These are phyloP conservation scores for Casuarius casuarius DNA, from an alignment of 2,113 vertebrate genomes.

Conservation along the genomic window DNA sequence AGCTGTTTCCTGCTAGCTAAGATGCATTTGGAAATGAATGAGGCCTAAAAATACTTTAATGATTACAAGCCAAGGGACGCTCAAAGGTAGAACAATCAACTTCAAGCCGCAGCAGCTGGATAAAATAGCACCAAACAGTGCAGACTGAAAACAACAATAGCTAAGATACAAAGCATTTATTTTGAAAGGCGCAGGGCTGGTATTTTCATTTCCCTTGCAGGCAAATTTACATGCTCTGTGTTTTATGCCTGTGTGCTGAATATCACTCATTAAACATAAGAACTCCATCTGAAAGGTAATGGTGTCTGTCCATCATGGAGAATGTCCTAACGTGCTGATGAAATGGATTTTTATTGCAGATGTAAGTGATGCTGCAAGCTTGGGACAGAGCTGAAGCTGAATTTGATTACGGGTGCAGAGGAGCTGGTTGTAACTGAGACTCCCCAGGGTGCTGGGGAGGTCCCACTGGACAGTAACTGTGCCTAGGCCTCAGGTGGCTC, in stretches of 20 bases:
- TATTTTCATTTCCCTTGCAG: neutral
- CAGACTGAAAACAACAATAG: neutral
- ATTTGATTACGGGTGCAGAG: conserved; percentile 10
- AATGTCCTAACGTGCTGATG: neutral
- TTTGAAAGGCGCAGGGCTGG: neutral
- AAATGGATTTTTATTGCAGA: conserved; percentile 46
- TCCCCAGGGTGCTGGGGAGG: neutral
- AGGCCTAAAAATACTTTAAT: neutral
- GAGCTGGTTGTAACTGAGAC: neutral
- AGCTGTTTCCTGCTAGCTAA: neutral
- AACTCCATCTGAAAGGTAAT: conserved; percentile 19
- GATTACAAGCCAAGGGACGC: neutral
- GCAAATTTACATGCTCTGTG: neutral
- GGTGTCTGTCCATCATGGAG: neutral
- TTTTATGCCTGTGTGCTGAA: neutral
- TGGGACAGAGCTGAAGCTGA: conserved; percentile 22
- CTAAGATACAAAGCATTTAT: neutral
- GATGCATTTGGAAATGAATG: neutral
- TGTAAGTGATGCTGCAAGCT: neutral
- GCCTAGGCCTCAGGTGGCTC: conserved; percentile 69
- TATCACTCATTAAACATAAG: neutral
- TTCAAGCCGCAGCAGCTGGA: neutral
- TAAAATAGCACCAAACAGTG: neutral
- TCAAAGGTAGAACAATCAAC: neutral
- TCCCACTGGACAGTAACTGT: conserved; percentile 19